phyloP scores from a whole-genome alignment of 2,888 invertebrate species.

The Oeneis ivallda region DNA sequence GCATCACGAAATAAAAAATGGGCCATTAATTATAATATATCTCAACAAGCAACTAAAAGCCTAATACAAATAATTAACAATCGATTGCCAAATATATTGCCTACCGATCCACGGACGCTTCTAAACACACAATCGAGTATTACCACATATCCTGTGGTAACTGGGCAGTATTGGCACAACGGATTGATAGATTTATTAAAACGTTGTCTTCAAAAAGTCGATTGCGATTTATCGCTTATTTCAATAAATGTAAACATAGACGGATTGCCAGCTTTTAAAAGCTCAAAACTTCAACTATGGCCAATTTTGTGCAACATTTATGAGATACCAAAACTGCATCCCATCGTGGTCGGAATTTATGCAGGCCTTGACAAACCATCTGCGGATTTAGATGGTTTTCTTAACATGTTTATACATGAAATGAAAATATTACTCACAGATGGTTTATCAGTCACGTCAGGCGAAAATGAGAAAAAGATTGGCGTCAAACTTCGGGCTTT shows the following conservation, averaged over 20 bases:
- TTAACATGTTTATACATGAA: background rate
- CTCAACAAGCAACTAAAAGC: background rate
- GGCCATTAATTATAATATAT: background rate
- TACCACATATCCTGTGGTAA: background rate
- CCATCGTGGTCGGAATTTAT: too few relatives aligned
- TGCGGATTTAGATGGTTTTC: background rate
- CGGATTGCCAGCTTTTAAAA: background rate
- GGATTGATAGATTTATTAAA: background rate
- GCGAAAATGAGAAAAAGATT: background rate
- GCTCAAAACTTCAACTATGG: too few relatives aligned
- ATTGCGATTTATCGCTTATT: background rate
- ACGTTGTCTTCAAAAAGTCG: background rate
- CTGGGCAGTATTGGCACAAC: background rate
- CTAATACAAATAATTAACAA: background rate
- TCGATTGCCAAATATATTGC: background rate
- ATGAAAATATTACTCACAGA: background rate
- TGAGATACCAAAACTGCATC: too few relatives aligned
- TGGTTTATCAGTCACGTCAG: background rate
- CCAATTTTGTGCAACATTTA: too few relatives aligned
- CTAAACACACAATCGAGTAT: background rate
- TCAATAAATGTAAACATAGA: background rate
- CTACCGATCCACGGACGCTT: background rate
- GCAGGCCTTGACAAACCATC: too few relatives aligned
- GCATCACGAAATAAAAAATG: too few relatives aligned
- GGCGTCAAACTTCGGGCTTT: background rate